phyloP scores from a whole-genome alignment of 2,797 vertebrate species.

The Philypnodon macrostomus region DNA sequence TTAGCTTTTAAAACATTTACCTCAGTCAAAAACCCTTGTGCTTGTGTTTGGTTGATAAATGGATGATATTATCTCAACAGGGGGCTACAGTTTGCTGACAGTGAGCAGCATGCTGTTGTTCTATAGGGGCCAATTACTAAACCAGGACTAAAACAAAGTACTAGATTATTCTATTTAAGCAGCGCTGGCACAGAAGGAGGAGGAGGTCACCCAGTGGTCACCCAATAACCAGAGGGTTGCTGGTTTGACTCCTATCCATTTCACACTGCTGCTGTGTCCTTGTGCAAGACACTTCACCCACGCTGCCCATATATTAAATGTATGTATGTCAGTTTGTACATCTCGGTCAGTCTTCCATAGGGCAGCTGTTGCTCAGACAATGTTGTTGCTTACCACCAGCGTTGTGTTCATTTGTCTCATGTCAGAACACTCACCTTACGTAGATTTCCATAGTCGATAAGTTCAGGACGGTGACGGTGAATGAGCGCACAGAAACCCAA shows the following conservation, averaged over 20 bases:
- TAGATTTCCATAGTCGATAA: slow-evolving; percentile 96
- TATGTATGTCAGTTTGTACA: too few species aligned
- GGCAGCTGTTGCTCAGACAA: too few species aligned
- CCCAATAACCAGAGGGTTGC: too few species aligned
- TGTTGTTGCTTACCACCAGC: too few species aligned
- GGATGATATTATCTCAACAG: slow-evolving; percentile 7
- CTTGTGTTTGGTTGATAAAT: slow-evolving; percentile 8
- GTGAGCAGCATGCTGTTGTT: background rate
- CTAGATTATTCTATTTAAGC: too few species aligned
- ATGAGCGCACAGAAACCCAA: slow-evolving; percentile 98
- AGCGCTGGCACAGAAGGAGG: too few species aligned
- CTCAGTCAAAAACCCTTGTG: background rate
- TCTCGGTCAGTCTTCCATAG: background rate
- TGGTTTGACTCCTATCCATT: too few species aligned
- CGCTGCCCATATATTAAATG: too few species aligned
- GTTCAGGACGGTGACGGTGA: slow-evolving; percentile 96
- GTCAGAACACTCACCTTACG: slow-evolving; percentile 82
- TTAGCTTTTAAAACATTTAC: background rate
- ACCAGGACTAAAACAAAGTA: background rate
- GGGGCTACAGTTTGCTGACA: slow-evolving; percentile 6
- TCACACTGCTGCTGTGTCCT: too few species aligned
- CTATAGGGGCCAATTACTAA: background rate
- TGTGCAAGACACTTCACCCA: too few species aligned
- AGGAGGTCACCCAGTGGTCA: too few species aligned
- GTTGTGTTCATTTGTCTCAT: background rate